Percentiles rank a stretch among this genome's conserved stretches.
phyloP scores from a whole-genome alignment of 2,888 invertebrate genomes.

The Encarsia formosa region DNA sequence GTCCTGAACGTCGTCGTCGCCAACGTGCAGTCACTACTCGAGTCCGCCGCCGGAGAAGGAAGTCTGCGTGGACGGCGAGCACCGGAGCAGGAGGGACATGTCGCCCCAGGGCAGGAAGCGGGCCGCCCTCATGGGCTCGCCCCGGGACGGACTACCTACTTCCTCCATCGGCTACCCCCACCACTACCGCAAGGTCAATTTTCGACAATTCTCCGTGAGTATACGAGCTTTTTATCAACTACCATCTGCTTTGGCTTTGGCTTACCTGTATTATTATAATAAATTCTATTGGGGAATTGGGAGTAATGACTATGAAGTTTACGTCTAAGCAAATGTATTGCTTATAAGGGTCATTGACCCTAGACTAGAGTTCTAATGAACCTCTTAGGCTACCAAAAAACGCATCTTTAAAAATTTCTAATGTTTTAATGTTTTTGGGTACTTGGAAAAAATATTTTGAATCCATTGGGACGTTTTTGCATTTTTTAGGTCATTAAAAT shows the following conservation, averaged over 20 bases:
- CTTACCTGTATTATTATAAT: not conserved
- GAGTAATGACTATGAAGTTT: not conserved
- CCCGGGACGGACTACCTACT: constrained; percentile 54
- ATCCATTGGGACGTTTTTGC: too few relatives aligned
- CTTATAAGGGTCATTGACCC: too few relatives aligned
- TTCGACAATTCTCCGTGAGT: constrained; percentile 25
- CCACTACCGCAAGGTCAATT: constrained; percentile 50
- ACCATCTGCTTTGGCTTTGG: not conserved
- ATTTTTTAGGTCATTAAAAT: too few relatives aligned
- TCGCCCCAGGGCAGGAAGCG: constrained; percentile 73
- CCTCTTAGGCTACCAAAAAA: too few relatives aligned
- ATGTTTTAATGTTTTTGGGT: too few relatives aligned
- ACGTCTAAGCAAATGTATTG: too few relatives aligned
- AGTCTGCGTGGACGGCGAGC: constrained; percentile 59
- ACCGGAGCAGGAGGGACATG: constrained; percentile 79
- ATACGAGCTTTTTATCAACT: not conserved
- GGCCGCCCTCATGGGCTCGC: constrained; percentile 63
- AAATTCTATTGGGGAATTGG: not conserved
- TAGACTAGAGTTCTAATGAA: too few relatives aligned
- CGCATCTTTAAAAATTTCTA: too few relatives aligned
- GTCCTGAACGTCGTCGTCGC: too few relatives aligned
- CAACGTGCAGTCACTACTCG: constrained; percentile 51
- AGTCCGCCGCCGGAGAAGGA: constrained; percentile 54
- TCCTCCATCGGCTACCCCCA: constrained; percentile 48
- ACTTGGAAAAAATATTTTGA: too few relatives aligned